Evolutionary conservation across 2,113 vertebrate species (phyloP).

Genomic region (Hippocampus comes): DNA sequence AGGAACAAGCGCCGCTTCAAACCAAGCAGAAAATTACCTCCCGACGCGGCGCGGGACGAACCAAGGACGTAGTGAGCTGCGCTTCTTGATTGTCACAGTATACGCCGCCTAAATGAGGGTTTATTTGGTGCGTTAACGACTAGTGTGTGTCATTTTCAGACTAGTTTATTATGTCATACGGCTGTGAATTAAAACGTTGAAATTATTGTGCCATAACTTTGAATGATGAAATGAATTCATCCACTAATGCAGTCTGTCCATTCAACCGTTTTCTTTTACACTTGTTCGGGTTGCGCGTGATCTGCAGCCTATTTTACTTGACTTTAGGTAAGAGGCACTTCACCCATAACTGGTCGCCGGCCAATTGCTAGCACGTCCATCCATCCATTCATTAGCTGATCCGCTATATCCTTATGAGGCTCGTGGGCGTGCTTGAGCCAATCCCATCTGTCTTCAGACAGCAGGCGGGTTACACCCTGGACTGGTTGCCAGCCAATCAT

Average conservation of each 20-base stretch:
- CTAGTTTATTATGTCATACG: background rate
- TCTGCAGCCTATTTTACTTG: background rate
- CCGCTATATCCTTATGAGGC: no score
- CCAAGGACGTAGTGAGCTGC: constrained; percentile 63
- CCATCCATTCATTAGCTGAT: no score
- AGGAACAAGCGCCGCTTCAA: constrained; percentile 74
- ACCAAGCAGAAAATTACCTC: constrained; percentile 80
- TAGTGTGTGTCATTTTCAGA: constrained; percentile 53
- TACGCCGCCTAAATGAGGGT: constrained; percentile 13
- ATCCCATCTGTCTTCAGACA: no score
- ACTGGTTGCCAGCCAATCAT: no score
- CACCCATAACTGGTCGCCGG: no score
- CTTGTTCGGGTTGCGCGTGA: background rate
- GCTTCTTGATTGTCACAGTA: constrained; percentile 43
- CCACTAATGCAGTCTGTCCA: background rate
- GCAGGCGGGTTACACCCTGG: no score
- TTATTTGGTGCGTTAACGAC: constrained; percentile 48
- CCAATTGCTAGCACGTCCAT: no score
- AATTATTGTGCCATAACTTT: background rate
- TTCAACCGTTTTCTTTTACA: background rate
- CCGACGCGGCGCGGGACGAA: constrained; percentile 69
- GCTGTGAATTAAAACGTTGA: background rate
- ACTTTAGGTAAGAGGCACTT: no score
- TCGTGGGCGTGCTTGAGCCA: no score
- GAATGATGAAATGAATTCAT: background rate